Evolutionary conservation across 2,113 vertebrate species (phyloP).

Genomic region (Chrysochloris asiatica): DNA sequence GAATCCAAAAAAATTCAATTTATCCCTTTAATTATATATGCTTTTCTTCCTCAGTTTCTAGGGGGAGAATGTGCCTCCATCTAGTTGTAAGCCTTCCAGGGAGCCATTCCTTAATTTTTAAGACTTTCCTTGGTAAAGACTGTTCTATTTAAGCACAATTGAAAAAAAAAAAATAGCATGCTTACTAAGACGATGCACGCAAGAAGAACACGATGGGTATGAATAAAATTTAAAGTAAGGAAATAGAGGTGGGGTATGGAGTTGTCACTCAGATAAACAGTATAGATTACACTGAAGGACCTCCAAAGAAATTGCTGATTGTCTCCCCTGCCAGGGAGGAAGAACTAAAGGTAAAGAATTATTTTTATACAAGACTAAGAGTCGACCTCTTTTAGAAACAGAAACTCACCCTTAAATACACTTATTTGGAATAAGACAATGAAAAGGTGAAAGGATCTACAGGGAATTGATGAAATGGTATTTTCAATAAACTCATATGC

Average conservation of each 20-base stretch:
- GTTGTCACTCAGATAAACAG: background rate
- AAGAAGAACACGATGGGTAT: background rate
- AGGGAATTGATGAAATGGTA: background rate
- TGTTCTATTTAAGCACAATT: background rate
- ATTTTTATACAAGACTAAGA: background rate
- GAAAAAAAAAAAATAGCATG: background rate
- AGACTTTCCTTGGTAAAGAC: background rate
- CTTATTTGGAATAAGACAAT: background rate
- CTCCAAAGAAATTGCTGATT: background rate
- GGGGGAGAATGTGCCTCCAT: conserved; percentile 16
- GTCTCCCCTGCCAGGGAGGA: background rate
- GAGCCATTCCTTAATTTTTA: conserved; percentile 9
- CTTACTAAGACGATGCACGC: background rate
- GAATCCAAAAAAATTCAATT: conserved; percentile 50
- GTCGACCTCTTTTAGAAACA: background rate
- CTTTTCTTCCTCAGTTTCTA: conserved; percentile 48
- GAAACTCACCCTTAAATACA: background rate
- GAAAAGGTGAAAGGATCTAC: background rate
- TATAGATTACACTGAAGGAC: background rate
- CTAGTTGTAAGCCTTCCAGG: background rate
- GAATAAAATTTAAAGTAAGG: background rate
- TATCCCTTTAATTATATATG: conserved; percentile 63
- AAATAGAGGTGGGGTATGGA: background rate
- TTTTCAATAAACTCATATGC: too few relatives aligned
- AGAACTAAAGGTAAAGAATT: background rate